Conservation (phyloP, 2,888 invertebrate species). For the Gastracanthus pulcherrimus region DNA sequence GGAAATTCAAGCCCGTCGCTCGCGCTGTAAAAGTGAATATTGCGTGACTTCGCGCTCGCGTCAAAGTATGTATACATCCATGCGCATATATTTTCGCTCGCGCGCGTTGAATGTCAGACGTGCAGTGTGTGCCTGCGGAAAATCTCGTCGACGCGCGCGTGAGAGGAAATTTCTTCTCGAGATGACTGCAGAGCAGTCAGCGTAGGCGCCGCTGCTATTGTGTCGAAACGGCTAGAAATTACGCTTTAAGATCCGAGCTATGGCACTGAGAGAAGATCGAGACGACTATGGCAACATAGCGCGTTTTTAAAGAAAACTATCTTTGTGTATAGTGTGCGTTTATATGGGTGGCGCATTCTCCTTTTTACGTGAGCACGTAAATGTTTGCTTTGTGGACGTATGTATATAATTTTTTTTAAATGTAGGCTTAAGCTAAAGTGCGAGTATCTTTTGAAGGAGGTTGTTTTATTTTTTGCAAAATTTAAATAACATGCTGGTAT, state of each 20-base stretch:
- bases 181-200: too few relatives aligned
- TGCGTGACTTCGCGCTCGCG: constrained; percentile 19
- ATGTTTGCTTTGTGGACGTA: too few relatives aligned
- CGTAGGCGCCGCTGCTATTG: not conserved
- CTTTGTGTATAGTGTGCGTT: not conserved
- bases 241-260: not conserved
- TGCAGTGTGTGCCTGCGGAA: too few relatives aligned
- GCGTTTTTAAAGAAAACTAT: too few relatives aligned
- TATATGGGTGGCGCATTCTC: not conserved
- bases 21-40: constrained; percentile 36
- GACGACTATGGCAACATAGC: not conserved
- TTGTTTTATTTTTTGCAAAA: not conserved
- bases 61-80: constrained; percentile 5
- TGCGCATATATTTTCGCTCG: constrained; percentile 29
- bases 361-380: not conserved
- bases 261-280: too few relatives aligned
- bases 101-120: not conserved
- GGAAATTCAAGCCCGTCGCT: not conserved
- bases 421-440: not conserved
- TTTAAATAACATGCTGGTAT: not conserved
- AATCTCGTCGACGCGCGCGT: not conserved
- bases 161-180: not conserved
- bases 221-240: constrained; percentile 14
- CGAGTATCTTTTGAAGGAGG: not conserved
- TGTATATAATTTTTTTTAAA: not conserved